phyloP scores from a whole-genome alignment of 2,888 invertebrate species.

The Rhabditoides inermis region DNA sequence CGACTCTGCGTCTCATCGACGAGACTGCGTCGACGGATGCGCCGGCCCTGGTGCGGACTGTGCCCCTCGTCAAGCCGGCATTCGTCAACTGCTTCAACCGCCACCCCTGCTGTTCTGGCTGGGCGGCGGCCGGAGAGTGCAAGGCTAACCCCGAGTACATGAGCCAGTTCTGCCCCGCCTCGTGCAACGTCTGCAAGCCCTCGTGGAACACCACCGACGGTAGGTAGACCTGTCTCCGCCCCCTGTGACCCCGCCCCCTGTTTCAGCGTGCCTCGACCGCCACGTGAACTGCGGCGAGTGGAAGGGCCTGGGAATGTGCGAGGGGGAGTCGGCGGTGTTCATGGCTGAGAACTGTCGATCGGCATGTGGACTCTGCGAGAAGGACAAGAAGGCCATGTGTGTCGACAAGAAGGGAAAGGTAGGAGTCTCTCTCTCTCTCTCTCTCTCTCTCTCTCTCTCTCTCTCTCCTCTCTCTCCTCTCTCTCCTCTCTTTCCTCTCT shows the following conservation, averaged over 20 bases:
- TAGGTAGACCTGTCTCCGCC: constrained; percentile 6
- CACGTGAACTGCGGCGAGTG: constrained; percentile 39
- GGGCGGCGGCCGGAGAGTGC: constrained; percentile 42
- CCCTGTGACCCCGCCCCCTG: background rate
- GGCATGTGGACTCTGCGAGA: constrained; percentile 36
- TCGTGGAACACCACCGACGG: constrained; percentile 38
- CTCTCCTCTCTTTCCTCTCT: too few species aligned
- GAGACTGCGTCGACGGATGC: background rate
- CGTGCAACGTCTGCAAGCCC: constrained; percentile 39
- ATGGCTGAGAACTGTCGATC: constrained; percentile 48
- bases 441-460: too few species aligned
- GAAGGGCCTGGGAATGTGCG: constrained; percentile 28
- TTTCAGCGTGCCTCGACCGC: constrained; percentile 42
- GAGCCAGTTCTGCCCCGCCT: constrained; percentile 42
- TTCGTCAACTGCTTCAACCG: constrained; percentile 48
- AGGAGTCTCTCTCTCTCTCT: too few species aligned
- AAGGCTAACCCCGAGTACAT: constrained; percentile 39
- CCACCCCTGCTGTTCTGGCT: constrained; percentile 45
- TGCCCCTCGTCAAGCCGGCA: constrained; percentile 19
- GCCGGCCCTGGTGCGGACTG: too few species aligned
- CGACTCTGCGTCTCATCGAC: background rate
- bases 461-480: too few species aligned
- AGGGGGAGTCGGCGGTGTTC: constrained; percentile 31
- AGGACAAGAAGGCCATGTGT: constrained; percentile 20
- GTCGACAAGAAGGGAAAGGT: constrained; percentile 28